Percentiles rank a stretch among this genome's conserved stretches.
Conservation (phyloP, 2,113 vertebrate genomes). For the Perognathus longimembris region DNA sequence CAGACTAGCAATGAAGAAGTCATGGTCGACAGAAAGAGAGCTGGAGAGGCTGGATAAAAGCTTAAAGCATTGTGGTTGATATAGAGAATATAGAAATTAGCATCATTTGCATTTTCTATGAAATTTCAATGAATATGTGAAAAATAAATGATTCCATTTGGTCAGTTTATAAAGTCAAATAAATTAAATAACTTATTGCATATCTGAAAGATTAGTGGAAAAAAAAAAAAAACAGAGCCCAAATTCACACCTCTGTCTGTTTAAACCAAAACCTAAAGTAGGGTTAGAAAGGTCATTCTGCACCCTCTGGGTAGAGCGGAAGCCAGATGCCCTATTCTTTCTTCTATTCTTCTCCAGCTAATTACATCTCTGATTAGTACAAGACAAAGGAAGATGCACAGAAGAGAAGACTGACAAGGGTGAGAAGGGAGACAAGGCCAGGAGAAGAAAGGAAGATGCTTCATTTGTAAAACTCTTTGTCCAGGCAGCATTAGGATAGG, state of each 20-base stretch:
- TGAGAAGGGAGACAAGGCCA: conserved; percentile 45
- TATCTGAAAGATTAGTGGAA: conserved; percentile 1
- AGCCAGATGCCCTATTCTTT: conserved; percentile 51
- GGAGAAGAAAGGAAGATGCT: conserved; percentile 71
- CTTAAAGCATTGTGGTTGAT: neutral
- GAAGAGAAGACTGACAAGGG: conserved; percentile 62
- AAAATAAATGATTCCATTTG: neutral
- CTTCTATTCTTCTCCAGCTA: conserved; percentile 70
- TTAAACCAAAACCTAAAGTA: conserved; percentile 17
- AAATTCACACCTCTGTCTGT: conserved; percentile 25
- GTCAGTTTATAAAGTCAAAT: neutral
- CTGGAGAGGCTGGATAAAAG: neutral
- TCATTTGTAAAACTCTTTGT: conserved; percentile 72
- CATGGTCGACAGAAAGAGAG: neutral
- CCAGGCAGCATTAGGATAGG: conserved; percentile 36
- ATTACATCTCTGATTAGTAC: conserved; percentile 70
- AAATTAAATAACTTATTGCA: conserved; percentile 13
- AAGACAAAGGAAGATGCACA: conserved; percentile 68
- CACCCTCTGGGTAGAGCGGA: conserved; percentile 27
- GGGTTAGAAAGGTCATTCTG: conserved; percentile 33
- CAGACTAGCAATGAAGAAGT: neutral
- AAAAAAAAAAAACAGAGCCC: conserved; percentile 18
- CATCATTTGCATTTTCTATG: neutral
- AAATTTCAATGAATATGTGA: neutral
- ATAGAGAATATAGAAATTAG: neutral